Conservation (phyloP, 2,888 invertebrate genomes). For the Spisula subtruncata region DNA sequence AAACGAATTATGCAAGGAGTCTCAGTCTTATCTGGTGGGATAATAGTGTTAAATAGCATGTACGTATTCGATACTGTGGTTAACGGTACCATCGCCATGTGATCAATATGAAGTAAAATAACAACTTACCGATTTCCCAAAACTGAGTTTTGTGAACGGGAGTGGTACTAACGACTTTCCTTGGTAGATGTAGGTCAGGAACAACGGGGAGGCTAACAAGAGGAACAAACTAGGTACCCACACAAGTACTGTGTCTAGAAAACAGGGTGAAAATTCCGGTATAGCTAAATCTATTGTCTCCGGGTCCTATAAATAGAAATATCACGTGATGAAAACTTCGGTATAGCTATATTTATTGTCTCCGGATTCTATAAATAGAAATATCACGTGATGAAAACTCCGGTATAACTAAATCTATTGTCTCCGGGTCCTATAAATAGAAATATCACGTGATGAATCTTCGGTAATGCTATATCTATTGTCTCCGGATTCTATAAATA, state of each 20-base stretch:
- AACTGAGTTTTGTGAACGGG: conserved; percentile 74
- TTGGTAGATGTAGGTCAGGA: conserved; percentile 73
- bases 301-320: conserved; percentile 51
- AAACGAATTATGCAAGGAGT: no score
- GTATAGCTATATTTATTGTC: conserved; percentile 89
- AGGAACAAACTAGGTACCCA: conserved; percentile 96
- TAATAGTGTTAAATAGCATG: no score
- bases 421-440: neutral
- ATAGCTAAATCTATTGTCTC: conserved; percentile 87
- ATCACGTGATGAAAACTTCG: conserved; percentile 84
- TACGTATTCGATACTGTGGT: no score
- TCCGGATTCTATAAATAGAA: conserved; percentile 43
- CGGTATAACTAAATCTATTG: neutral
- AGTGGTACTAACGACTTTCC: conserved; percentile 59
- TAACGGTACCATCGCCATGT: no score
- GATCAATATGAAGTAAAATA: no score
- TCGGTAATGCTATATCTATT: conserved; percentile 90
- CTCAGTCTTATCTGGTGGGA: no score
- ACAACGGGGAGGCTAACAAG: conserved; percentile 92
- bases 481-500: conserved; percentile 34
- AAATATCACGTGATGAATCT: no score
- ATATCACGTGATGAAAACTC: neutral
- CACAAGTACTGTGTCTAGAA: conserved; percentile 95
- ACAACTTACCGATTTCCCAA: conserved; percentile 84
- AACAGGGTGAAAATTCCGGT: conserved; percentile 96